Percentiles rank a stretch among this genome's conserved stretches.
Conservation (phyloP, 2,797 vertebrate genomes). For the Myripristis jacobus region DNA sequence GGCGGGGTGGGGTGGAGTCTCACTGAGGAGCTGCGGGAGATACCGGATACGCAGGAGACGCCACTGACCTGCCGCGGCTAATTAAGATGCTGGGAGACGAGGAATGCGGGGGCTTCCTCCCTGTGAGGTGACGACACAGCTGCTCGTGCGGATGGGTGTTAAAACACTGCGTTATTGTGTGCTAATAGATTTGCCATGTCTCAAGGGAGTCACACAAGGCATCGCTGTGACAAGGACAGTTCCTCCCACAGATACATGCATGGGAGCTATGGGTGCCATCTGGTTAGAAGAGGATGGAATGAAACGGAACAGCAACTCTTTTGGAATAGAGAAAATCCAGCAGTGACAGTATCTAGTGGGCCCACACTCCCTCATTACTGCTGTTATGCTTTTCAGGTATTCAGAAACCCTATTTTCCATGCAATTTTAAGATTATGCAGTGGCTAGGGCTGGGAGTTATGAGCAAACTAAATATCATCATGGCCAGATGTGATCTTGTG, state of each 20-base stretch:
- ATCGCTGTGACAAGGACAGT: neutral
- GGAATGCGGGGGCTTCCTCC: conserved; percentile 25
- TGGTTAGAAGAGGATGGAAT: neutral
- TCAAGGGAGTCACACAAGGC: neutral
- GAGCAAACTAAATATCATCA: too few species aligned
- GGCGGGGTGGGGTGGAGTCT: neutral
- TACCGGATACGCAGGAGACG: too few species aligned
- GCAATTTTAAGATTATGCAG: neutral
- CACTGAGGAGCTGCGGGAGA: conserved; percentile 11
- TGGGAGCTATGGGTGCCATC: neutral
- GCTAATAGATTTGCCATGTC: neutral
- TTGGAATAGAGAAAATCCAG: neutral
- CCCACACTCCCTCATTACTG: too few species aligned
- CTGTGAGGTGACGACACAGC: conserved; percentile 6
- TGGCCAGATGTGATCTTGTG: too few species aligned
- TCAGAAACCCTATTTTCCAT: neutral
- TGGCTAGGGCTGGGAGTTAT: too few species aligned
- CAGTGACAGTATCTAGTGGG: neutral
- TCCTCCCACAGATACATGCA: neutral
- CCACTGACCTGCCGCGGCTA: conserved; percentile 50
- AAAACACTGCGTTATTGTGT: neutral
- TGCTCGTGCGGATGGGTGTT: neutral
- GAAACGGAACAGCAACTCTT: neutral
- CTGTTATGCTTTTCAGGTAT: too few species aligned
- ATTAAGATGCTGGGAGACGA: conserved; percentile 58